These are phyloP conservation scores for Pionites leucogaster DNA, from an alignment of 2,113 vertebrate genomes.

Conservation along the genomic window DNA sequence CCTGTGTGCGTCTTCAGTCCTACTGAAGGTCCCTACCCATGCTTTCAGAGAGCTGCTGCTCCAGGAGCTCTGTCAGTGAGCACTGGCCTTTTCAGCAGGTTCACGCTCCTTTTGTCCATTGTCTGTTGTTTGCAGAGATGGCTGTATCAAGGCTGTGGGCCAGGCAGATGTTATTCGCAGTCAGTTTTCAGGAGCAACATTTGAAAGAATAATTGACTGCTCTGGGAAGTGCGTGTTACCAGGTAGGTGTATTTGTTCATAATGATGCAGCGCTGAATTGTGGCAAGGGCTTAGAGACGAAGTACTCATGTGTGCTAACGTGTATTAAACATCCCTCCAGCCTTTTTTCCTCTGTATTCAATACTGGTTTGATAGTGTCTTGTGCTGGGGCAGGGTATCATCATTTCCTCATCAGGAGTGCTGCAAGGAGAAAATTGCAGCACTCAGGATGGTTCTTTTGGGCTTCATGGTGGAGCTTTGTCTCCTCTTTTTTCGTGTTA, in stretches of 20 bases:
- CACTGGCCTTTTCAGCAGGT: not conserved
- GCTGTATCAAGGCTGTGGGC: conserved; percentile 87
- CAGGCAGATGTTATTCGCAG: conserved; percentile 75
- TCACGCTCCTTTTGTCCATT: fast-evolving
- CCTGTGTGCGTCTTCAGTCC: not conserved
- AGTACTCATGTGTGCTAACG: not conserved
- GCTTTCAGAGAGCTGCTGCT: not conserved
- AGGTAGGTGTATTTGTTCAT: conserved; percentile 67
- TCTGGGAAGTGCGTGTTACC: conserved; percentile 92
- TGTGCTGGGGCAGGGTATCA: not conserved
- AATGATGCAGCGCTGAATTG: not conserved
- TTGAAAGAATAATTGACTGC: conserved; percentile 89
- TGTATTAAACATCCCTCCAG: not conserved
- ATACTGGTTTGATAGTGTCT: not conserved
- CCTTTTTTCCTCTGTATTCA: not conserved
- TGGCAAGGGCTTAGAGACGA: not conserved
- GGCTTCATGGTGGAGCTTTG: not conserved
- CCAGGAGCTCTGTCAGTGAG: not conserved
- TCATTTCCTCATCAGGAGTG: not conserved
- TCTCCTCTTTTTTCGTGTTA: not conserved
- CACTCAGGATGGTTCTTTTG: not conserved
- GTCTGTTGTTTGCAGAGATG: conserved; percentile 78
- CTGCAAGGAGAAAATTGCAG: not conserved
- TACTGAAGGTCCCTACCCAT: not conserved
- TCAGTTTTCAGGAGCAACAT: conserved; percentile 78